Base-by-base conservation (phyloP, 2,888 invertebrate species). In the Selenia dentaria region DNA sequence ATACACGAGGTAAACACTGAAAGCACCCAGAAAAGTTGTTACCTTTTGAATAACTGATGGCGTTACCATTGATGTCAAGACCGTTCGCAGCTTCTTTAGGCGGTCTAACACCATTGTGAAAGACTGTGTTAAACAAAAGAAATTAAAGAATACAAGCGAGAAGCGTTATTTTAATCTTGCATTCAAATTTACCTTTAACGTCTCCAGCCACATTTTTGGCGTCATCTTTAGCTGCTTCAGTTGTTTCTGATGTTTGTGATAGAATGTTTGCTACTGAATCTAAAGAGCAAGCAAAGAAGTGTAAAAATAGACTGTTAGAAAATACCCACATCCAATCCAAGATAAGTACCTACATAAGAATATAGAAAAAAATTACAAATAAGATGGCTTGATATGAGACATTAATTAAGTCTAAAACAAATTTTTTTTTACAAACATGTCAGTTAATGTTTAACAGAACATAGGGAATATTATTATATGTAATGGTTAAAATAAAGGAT, bases 251-350 rank as follows among this genome's bases (percentile, higher is more conserved):
- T 24, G 61, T 52, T 49, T 59, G 66, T 64, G 62, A 67, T 36
- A 75, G 37, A 51, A 64, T 60, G 51, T 68, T 68, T 63, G 68
- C 67, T 71, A 79, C 54, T 50, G 72, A 67, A 66, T 79, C 79
- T 80, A 77, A 67, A 67, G 54, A 64, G 65, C 64, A 70, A 71
- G 71, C 61, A 57, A 51, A 59, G 45, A 57, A 61, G 37, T 46
- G 54, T 60, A 59, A 56, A 54, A 42, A 61, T 27, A 55, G 26
- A 38, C 25, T 14, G 6, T 24, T 44, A 56, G 38, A 51, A 24
- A 58, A 49, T 51, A 57, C 61, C 67, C 62, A 27, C 72, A 69
- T 72, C 76, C 75, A 67, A 58, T 56, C 65, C 65, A 54, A 50
- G 3, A 10, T 25, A 25, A 25, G 3, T 3, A 16, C n/a, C n/a